phyloP scores from a whole-genome alignment of 2,113 vertebrate species.

The Podarcis raffonei region DNA sequence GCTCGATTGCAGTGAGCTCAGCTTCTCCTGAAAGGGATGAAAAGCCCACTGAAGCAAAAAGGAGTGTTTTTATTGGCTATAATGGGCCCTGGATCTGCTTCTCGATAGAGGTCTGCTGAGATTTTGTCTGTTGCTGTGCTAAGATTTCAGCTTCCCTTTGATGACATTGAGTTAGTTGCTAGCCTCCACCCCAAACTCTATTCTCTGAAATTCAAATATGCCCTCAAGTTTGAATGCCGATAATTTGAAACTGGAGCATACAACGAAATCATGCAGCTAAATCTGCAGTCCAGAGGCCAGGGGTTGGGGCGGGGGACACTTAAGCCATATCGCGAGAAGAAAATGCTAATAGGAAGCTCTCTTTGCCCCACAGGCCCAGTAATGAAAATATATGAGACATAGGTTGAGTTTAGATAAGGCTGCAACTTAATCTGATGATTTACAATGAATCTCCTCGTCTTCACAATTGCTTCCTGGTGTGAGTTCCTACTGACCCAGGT shows the following conservation, averaged over 20 bases:
- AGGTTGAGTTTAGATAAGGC: neutral
- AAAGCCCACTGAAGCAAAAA: conserved; percentile 13
- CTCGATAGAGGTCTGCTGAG: conserved; percentile 6
- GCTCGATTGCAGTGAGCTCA: neutral
- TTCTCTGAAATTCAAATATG: conserved; percentile 25
- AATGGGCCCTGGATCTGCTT: neutral
- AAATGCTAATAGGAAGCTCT: neutral
- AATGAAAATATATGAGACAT: neutral
- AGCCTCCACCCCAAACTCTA: neutral
- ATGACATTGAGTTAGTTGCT: conserved; percentile 13
- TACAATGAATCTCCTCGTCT: neutral
- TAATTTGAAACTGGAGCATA: conserved; percentile 20
- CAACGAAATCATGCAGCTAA: neutral
- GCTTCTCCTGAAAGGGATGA: neutral
- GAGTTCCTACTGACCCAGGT: neutral
- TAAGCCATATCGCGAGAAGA: conserved; percentile 13
- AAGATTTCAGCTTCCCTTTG: neutral
- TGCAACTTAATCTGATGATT: neutral
- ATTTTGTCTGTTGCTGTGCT: neutral
- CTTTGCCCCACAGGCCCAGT: neutral
- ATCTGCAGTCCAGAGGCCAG: neutral
- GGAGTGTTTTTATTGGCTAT: conserved; percentile 10
- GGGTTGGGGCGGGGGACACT: neutral
- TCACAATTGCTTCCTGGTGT: too few species aligned
- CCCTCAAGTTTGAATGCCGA: conserved; percentile 33